A percentile compares a stretch with the other conserved stretches of the same genome.
Conservation (phyloP, 2,797 vertebrate species). For the Sternotherus odoratus region DNA sequence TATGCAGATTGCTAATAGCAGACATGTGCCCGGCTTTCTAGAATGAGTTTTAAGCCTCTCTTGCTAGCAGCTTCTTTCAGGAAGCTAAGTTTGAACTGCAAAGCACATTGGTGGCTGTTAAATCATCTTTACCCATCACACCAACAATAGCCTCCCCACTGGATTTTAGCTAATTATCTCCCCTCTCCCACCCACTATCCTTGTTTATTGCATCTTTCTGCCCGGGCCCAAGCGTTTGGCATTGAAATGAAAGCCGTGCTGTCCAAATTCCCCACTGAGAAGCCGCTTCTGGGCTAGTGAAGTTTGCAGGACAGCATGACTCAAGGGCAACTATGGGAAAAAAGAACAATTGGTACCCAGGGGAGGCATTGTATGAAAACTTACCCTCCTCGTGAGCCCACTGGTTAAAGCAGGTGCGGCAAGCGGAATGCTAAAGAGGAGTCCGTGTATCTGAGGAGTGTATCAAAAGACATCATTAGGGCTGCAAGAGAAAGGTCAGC, state of each 20-base stretch:
- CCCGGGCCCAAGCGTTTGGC: not conserved
- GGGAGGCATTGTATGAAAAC: slow-evolving; percentile 49
- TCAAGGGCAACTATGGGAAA: slow-evolving; percentile 68
- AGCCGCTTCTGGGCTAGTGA: slow-evolving; percentile 13
- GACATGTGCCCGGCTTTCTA: slow-evolving; percentile 34
- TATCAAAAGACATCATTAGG: slow-evolving; percentile 49
- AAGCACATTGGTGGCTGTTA: not conserved
- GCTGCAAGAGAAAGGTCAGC: slow-evolving; percentile 53
- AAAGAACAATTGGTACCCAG: slow-evolving; percentile 47
- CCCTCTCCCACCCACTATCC: not conserved
- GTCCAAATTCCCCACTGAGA: slow-evolving; percentile 47
- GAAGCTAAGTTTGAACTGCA: slow-evolving; percentile 12
- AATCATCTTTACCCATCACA: slow-evolving; percentile 1
- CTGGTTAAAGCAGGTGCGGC: rapidly evolving
- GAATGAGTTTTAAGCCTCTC: slow-evolving; percentile 48
- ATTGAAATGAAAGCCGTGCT: slow-evolving; percentile 43
- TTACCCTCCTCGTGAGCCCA: not conserved
- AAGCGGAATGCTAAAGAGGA: slow-evolving; percentile 55
- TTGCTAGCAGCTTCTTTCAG: slow-evolving; percentile 37
- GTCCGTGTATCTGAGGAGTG: not conserved
- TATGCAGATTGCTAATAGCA: slow-evolving; percentile 45
- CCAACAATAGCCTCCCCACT: not conserved
- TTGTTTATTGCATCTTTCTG: not conserved
- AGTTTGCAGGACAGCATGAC: slow-evolving; percentile 10
- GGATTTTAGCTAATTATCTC: slow-evolving; percentile 52